These are phyloP conservation scores for Meghimatium bilineatum DNA, from an alignment of 2,888 invertebrate species.

Conservation along the genomic window DNA sequence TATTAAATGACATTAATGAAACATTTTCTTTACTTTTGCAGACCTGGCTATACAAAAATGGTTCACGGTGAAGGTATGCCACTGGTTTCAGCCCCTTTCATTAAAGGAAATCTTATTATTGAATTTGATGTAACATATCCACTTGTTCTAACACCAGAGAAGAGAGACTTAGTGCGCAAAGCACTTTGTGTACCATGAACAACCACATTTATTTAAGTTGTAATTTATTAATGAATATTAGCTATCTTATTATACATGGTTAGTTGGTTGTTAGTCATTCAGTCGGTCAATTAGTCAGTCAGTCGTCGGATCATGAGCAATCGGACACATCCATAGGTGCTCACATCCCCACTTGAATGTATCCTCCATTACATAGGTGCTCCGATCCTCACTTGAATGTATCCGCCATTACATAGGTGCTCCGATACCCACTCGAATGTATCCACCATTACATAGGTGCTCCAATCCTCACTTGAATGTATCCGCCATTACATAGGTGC, in stretches of 20 bases:
- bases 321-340: too few relatives aligned
- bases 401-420: too few relatives aligned
- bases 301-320: too few relatives aligned
- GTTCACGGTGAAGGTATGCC: conserved; percentile 78
- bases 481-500: too few relatives aligned
- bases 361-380: too few relatives aligned
- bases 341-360: too few relatives aligned
- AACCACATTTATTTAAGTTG: not conserved
- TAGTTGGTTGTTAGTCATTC: not conserved
- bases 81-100: conserved; percentile 66
- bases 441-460: too few relatives aligned
- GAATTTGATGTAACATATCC: conserved; percentile 78
- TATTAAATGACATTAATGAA: too few relatives aligned
- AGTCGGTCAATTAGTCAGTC: not conserved
- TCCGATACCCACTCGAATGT: too few relatives aligned
- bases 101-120: conserved; percentile 77
- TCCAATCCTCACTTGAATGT: too few relatives aligned
- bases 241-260: not conserved
- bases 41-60: conserved; percentile 76
- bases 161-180: conserved; percentile 72
- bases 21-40: conserved; percentile 59
- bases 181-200: conserved; percentile 61
- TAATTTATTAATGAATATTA: not conserved
- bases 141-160: conserved; percentile 71
- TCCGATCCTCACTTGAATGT: too few relatives aligned